phyloP scores from a whole-genome alignment of 2,888 invertebrate species.

The Hyposoter didymator region DNA sequence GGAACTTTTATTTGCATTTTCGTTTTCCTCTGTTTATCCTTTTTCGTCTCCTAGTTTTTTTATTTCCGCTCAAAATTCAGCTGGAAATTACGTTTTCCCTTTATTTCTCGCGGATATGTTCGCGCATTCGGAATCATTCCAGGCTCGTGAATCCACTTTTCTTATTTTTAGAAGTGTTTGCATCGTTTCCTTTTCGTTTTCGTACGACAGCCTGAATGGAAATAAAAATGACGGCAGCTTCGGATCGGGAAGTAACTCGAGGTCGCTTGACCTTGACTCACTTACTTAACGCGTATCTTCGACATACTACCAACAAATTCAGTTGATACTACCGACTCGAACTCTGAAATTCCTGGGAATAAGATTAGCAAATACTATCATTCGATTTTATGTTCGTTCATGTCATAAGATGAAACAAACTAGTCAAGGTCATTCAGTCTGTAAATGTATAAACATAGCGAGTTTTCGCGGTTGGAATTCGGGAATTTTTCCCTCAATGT shows the following conservation, averaged over 20 bases:
- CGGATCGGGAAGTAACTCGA: slow-evolving; percentile 7
- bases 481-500: neutral
- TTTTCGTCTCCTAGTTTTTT: neutral
- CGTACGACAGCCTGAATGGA: neutral
- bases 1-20: neutral
- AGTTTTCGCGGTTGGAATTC: neutral
- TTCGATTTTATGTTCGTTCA: neutral
- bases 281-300: slow-evolving; percentile 15
- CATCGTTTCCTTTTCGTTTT: neutral
- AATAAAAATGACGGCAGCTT: neutral
- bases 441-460: neutral
- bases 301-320: neutral
- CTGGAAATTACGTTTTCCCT: neutral
- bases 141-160: neutral
- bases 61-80: neutral
- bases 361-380: neutral
- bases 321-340: neutral
- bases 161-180: neutral
- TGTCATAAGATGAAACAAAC: neutral
- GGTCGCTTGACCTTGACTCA: slow-evolving; percentile 24
- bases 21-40: neutral
- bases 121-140: no score
- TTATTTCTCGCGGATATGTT: neutral
- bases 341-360: neutral
- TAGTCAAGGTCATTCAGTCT: neutral